Evolutionary conservation across 1,140 invertebrate species (phyloP), one percentile per base, ranked within the genome.

Genomic region (Drosophila grimshawi): DNA sequence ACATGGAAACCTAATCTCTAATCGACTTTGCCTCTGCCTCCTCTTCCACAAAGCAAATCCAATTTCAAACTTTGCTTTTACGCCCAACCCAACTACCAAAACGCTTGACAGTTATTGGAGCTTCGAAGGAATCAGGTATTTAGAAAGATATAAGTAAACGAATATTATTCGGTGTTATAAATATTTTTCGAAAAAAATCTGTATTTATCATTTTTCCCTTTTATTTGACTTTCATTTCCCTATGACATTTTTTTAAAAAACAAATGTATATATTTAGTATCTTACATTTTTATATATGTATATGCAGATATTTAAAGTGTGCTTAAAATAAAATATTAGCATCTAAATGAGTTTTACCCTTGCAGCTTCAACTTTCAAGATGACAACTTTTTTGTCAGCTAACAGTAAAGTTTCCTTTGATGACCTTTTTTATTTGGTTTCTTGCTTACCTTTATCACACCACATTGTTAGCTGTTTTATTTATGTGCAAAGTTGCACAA

Each of bases 401-500:
- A 49, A 45, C 43, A 46, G 35, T 4, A 73, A 77, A 67, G 43
- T 62, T 55, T 57, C 52, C 49, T 76, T 53, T 66, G 68, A 56
- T 74, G 70, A 67, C 75, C 70, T 74, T 73, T 72, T 76, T 73
- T 30, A 11, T 30, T 43, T 57, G 37, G 11, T 29, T 27, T 53
- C n/a, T 10, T 62, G 52, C 45, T 55, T 61, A 29, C 43, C 30
- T 56, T 68, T 65, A 66, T 74, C 57, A 64, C 62, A 68, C 70
- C 70, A 67, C 75, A 77, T 77, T 77, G 69, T 77, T 77, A 60
- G 64, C 63, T 49, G 46, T 46, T 74, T 74, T 73, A 77, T 77
- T 77, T 77, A 77, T 77, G 75, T 19, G 59, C 6, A 74, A 77
- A 77, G 75, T 77, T 77, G 52, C 19, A 68, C 75, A 77, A 74